phyloP scores from a whole-genome alignment of 2,797 vertebrate species.

The Myotis daubentonii region DNA sequence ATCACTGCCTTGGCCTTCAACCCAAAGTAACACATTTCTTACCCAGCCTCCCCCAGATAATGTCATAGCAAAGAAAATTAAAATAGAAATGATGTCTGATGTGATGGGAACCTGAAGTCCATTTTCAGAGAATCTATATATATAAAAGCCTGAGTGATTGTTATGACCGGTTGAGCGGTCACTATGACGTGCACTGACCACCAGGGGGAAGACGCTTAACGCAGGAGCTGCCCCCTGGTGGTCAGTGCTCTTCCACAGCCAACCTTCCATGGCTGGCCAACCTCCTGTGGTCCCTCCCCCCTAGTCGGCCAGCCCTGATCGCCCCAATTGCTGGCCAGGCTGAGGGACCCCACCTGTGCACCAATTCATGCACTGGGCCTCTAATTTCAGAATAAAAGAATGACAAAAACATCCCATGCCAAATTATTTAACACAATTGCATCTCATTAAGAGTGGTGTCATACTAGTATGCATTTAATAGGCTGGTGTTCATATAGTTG shows the following conservation, averaged over 20 bases:
- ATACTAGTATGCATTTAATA: not conserved
- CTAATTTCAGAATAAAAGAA: not conserved
- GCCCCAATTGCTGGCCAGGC: too few relatives aligned
- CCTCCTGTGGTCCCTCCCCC: too few relatives aligned
- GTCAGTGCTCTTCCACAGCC: too few relatives aligned
- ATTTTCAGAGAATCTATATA: not conserved
- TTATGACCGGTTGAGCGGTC: too few relatives aligned
- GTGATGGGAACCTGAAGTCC: not conserved
- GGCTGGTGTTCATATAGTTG: not conserved
- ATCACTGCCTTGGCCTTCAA: not conserved
- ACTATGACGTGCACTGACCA: too few relatives aligned
- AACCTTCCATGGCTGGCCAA: too few relatives aligned
- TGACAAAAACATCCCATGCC: not conserved
- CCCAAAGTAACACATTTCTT: slow-evolving; percentile 35
- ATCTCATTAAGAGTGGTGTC: not conserved
- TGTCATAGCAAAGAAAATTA: not conserved
- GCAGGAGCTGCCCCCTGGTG: too few relatives aligned
- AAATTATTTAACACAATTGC: not conserved
- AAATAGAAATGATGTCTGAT: not conserved
- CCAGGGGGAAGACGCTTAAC: too few relatives aligned
- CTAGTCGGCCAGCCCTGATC: too few relatives aligned
- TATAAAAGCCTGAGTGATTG: too few relatives aligned
- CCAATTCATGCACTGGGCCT: too few relatives aligned
- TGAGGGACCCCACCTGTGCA: too few relatives aligned
- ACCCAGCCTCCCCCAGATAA: not conserved